These are phyloP conservation scores for Trichoplusia ni DNA, from an alignment of 1,140 invertebrate genomes.

Conservation along the genomic window DNA sequence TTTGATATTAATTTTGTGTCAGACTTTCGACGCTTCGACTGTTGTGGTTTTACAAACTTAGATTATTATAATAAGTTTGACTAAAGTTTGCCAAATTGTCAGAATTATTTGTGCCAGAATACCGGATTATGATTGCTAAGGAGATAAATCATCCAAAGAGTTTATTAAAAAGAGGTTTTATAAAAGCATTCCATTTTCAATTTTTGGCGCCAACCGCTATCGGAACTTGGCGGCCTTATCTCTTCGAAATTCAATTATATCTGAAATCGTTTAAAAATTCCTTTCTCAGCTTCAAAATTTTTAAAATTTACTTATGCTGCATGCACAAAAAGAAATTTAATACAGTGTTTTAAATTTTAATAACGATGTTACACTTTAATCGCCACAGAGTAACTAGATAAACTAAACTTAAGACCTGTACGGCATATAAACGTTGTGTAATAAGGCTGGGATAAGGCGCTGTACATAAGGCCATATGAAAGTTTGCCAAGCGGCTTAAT, in stretches of 20 bases:
- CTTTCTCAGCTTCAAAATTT: no score
- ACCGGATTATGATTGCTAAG: no score
- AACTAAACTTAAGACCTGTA: not conserved
- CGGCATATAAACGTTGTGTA: constrained; percentile 8
- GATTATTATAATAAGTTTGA: not conserved
- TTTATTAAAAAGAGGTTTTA: not conserved
- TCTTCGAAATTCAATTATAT: no score
- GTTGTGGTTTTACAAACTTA: constrained; percentile 7
- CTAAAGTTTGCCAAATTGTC: not conserved
- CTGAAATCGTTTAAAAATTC: no score
- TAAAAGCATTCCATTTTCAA: not conserved
- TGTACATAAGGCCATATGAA: not conserved
- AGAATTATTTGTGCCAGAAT: no score
- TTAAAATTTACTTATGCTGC: no score
- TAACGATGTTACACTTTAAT: no score
- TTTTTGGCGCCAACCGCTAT: not conserved
- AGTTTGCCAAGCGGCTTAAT: constrained; percentile 8
- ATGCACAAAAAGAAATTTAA: no score
- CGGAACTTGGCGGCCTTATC: not conserved
- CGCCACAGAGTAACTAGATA: not conserved
- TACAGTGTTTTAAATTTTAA: no score
- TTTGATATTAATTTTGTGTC: constrained; percentile 4
- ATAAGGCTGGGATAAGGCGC: constrained; percentile 4
- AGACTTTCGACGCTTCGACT: not conserved
- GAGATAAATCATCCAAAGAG: not conserved